Evolutionary conservation across 2,797 vertebrate species (phyloP).

Genomic region (Esox lucius): DNA sequence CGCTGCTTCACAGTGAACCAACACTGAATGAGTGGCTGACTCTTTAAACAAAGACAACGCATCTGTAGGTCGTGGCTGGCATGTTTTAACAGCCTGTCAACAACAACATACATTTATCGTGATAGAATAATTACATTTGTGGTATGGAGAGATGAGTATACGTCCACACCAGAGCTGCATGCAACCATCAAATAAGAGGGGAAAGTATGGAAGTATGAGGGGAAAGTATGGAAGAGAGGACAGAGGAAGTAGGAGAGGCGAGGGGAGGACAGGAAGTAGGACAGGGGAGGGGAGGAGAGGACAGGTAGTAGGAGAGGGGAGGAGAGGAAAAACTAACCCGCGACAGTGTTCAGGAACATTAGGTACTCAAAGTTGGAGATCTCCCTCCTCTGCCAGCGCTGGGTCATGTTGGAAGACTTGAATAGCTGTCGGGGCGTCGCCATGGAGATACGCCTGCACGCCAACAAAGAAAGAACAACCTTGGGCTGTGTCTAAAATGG

Average conservation of each 20-base stretch:
- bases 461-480: conserved; percentile 59
- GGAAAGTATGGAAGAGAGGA: not conserved
- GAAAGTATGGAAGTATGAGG: conserved; percentile 18
- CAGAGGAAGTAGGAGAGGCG: not conserved
- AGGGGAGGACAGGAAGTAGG: not conserved
- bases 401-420: conserved; percentile 95
- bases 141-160: conserved; percentile 18
- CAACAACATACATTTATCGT: conserved; percentile 53
- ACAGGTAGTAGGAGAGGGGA: no score
- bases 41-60: conserved; percentile 61
- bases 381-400: conserved; percentile 91
- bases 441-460: conserved; percentile 91
- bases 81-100: conserved; percentile 36
- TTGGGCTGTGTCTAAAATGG: not conserved
- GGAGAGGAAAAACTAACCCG: conserved; percentile 73
- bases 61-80: conserved; percentile 42
- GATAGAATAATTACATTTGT: conserved; percentile 49
- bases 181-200: conserved; percentile 13
- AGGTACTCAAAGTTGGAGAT: conserved; percentile 95
- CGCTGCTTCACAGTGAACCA: conserved; percentile 30
- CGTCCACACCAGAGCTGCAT: conserved; percentile 12
- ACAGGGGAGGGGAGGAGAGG: not conserved
- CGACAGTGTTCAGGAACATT: conserved; percentile 94
- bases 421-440: conserved; percentile 90
- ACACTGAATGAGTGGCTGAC: conserved; percentile 20